Base-by-base conservation (phyloP, 2,888 invertebrate species). In the Noctua comes region DNA sequence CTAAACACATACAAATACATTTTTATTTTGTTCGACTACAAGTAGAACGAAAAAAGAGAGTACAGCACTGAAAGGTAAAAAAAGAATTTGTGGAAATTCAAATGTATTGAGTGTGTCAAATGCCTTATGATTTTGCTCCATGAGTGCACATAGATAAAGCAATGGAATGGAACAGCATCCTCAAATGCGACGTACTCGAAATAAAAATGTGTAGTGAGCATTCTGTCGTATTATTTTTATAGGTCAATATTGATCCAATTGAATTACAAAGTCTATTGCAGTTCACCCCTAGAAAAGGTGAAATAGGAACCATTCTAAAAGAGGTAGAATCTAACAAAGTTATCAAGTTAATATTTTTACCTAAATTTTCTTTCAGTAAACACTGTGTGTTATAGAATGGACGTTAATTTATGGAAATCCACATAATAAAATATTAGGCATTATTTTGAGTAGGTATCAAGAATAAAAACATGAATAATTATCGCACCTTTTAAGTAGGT, bases 221-320 rank as follows among this genome's bases (percentile, higher is more conserved):
- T 78, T 78, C 10, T 51, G 24, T 68, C 24, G 31, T 68, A 68
- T 78, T 78, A 62, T 68, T 78, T 77, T 77, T 40, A 68, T 31
- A 48, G 31, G 16, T 31, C 7, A 43, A 10, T 40, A 76, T 66
- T 11, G 48, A 68, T 66, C 18, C n/a, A 54, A 77, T 24, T 66
- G 2, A 77, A 66, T 27, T 40, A 70, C 27, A 51, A 18, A 27
- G 71, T 51, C 7, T 57, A 40, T 7, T 40, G 27, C 40, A 40
- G 18, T 43, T 43, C 7, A 24, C 24, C 72, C 5, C 40, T 40
- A 24, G 40, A 51, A 73, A 62, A 31, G 31, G 10, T 21, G 13
- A 8, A 48, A 46, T 27, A 24, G 18, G 10, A 13, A 16, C 31
- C 11, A 31, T 43, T 31, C 27, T 43, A 10, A 24, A 27, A 18